These are phyloP conservation scores for Zoanthus sansibaricus DNA, from an alignment of 92 coral and sea anemone species.

Conservation along the genomic window DNA sequence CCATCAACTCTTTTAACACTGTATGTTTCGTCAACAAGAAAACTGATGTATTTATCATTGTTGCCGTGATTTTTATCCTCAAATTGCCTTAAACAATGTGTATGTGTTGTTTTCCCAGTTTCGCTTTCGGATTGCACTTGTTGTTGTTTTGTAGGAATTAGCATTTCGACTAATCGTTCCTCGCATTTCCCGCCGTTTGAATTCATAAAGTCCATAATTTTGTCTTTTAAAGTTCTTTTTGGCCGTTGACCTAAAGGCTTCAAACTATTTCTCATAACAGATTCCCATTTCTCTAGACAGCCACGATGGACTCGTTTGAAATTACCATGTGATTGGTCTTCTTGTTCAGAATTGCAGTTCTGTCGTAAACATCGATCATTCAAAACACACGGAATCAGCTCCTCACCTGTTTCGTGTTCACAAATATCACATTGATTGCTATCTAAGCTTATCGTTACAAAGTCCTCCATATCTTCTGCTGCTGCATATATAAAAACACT, in stretches of 20 bases:
- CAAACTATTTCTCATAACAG: conserved; percentile 72
- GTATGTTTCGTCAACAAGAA: conserved; percentile 71
- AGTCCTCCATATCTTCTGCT: conserved; percentile 68
- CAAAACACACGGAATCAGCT: conserved; percentile 79
- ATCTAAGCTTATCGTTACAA: conserved; percentile 87
- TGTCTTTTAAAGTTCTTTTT: conserved; percentile 86
- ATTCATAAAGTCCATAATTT: conserved; percentile 65
- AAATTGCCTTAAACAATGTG: conserved; percentile 45
- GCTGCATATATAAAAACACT: background rate
- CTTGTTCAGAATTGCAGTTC: conserved; percentile 31
- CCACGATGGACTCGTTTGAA: conserved; percentile 74
- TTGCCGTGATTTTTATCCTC: background rate
- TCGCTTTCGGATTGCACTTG: conserved; percentile 25
- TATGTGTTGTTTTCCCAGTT: conserved; percentile 23
- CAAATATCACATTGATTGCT: conserved; percentile 86
- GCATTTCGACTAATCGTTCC: conserved; percentile 55
- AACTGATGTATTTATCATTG: background rate
- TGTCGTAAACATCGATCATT: conserved; percentile 75
- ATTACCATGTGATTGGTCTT: conserved; percentile 31
- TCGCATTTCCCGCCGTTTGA: conserved; percentile 52
- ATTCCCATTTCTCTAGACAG: conserved; percentile 84
- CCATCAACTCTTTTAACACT: conserved; percentile 61
- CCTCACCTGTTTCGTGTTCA: conserved; percentile 90
- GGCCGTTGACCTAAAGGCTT: conserved; percentile 67
- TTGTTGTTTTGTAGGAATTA: conserved; percentile 53